Conservation (phyloP, 2,888 invertebrate species). For the Drosophila fungiperda region DNA sequence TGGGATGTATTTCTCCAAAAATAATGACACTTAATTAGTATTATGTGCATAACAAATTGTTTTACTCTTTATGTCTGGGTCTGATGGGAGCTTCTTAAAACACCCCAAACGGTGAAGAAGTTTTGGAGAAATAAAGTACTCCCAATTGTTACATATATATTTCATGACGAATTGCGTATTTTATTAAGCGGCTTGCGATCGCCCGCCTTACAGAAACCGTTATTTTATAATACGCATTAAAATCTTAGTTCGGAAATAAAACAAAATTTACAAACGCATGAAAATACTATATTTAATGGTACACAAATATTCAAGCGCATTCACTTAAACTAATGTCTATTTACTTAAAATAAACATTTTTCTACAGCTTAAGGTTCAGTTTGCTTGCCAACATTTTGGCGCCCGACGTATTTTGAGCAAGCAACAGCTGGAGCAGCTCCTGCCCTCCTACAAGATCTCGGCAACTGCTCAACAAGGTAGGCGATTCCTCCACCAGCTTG, state of each 20-base stretch:
- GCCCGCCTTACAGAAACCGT: neutral
- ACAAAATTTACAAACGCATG: conserved; percentile 21
- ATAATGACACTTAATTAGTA: neutral
- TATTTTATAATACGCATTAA: conserved; percentile 15
- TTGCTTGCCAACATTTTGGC: conserved; percentile 88
- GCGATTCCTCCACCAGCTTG: conserved; percentile 88
- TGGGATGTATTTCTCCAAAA: neutral
- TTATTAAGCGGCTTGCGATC: neutral
- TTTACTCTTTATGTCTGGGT: neutral
- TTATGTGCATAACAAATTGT: neutral
- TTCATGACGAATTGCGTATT: neutral
- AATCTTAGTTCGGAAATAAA: conserved; percentile 33
- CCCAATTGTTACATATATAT: neutral
- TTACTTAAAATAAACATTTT: conserved; percentile 31
- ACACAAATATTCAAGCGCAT: neutral
- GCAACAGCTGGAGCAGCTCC: conserved; percentile 80
- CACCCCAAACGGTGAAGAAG: neutral
- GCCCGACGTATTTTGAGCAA: conserved; percentile 87
- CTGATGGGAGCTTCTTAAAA: neutral
- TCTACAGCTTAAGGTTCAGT: conserved; percentile 44
- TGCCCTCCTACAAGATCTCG: conserved; percentile 71
- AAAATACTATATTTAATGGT: conserved; percentile 5
- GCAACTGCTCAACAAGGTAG: conserved; percentile 85
- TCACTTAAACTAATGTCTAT: conserved; percentile 28
- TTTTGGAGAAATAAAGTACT: neutral